Base-by-base conservation (phyloP, 2,888 invertebrate species). In the Ypsolopha sequella region DNA sequence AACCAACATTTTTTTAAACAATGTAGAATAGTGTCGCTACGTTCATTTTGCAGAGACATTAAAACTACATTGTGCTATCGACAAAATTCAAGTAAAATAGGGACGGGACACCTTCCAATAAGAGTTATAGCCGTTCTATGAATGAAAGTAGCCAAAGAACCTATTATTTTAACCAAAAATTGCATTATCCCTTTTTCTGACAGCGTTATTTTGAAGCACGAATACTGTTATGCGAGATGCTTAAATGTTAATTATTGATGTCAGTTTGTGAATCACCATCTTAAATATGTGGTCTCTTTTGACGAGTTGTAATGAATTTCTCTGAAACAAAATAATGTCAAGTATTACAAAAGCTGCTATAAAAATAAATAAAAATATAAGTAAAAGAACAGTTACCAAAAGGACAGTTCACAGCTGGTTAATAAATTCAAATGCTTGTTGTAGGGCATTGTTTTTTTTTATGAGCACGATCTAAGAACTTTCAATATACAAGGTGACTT, bases 171-270 rank as follows among this genome's bases (percentile, higher is more conserved):
- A 10, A 36, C 47, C 47, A 55, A 61, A 58, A 47, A 80, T 81
- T 81, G 78, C 79, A 78, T 67, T 72, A 64, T 68, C 77, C 79
- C 79, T 80, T 45, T 34, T 79, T 80, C 80, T 77, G 77, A 79
- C 73, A 74, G 80, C 69, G 24, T 71, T 76, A 69, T 74, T 80
- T 74, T 65, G 76, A 81, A 79, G 82, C 76, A 76, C 76, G 78
- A 85, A 84, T 85, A 82, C 82, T 85, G 82, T 76, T 80, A 72
- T 66, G 78, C 79, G 34, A 34, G 34, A 34, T 33, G 24, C 38
- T 46, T 46, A 51, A 46, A 51, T 50, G 11, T 41, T 50, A 39
- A 24, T 6, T 44, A 4, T 9, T 6, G 14, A 36, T 43, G 6
- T 44, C 33, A 47, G 7, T 39, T 45, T 46, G 41, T 38, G 53